These are phyloP conservation scores for Asarcornis scutulata DNA, from an alignment of 2,113 vertebrate genomes.

Conservation along the genomic window DNA sequence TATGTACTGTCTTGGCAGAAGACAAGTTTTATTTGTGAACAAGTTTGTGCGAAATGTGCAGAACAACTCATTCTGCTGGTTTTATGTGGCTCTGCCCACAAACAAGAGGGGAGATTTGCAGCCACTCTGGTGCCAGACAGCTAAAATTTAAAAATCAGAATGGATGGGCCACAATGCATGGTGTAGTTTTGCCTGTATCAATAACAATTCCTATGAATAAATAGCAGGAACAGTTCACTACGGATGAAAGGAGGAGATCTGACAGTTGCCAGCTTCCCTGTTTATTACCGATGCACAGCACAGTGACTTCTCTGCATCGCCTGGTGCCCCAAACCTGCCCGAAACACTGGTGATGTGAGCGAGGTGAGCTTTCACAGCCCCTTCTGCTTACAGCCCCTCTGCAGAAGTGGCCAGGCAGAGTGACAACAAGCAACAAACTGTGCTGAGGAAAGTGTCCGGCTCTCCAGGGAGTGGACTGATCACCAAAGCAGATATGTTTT, in stretches of 20 bases:
- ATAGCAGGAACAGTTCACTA: background rate
- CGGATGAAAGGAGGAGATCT: background rate
- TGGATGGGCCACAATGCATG: background rate
- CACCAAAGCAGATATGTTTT: background rate
- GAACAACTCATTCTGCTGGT: background rate
- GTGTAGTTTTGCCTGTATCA: background rate
- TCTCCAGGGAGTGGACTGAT: background rate
- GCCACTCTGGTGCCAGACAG: background rate
- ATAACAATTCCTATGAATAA: slow-evolving; percentile 15
- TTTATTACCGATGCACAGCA: background rate
- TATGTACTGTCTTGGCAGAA: background rate
- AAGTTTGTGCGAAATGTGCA: slow-evolving; percentile 1
- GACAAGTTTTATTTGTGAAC: slow-evolving; percentile 26
- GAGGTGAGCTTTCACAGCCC: background rate
- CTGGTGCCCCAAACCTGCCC: background rate
- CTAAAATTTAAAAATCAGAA: slow-evolving; percentile 15
- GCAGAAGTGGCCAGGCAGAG: accelerated
- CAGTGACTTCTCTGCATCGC: background rate
- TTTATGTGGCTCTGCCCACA: slow-evolving; percentile 25
- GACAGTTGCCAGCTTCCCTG: background rate
- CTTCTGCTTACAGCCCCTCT: background rate
- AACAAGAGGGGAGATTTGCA: slow-evolving; percentile 33
- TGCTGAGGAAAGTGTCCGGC: accelerated
- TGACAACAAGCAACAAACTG: background rate
- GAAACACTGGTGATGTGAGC: accelerated